phyloP scores from a whole-genome alignment of 2,888 invertebrate species.

The Clepsis dumicolana region DNA sequence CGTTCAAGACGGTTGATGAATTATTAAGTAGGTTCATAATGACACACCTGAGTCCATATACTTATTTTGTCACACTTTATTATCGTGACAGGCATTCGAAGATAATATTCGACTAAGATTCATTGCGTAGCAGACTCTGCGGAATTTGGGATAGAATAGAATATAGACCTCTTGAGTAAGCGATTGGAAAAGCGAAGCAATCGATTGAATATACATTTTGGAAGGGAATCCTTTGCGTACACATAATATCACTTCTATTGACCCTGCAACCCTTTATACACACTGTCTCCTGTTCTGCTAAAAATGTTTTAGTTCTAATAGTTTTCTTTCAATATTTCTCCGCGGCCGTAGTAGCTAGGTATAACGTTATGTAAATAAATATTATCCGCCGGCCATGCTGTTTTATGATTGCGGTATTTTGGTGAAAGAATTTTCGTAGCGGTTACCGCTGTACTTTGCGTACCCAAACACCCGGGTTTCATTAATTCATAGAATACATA shows the following conservation, averaged over 20 bases:
- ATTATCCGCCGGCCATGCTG: constrained; percentile 56
- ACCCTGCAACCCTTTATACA: constrained; percentile 30
- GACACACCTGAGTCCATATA: constrained; percentile 3
- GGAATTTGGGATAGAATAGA: neutral
- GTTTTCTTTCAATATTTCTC: constrained; percentile 57
- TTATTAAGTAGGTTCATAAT: constrained; percentile 8
- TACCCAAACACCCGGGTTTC: constrained; percentile 56
- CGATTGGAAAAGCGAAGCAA: neutral
- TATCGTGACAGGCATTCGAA: neutral
- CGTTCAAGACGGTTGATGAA: neutral
- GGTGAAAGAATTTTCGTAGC: constrained; percentile 70
- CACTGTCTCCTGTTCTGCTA: constrained; percentile 10
- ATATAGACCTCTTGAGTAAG: neutral
- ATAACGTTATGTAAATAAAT: constrained; percentile 67
- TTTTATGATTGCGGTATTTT: constrained; percentile 71
- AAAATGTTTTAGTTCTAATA: constrained; percentile 23
- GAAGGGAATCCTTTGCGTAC: constrained; percentile 38
- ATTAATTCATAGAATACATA: constrained; percentile 55
- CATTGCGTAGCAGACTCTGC: neutral
- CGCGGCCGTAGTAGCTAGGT: constrained; percentile 43
- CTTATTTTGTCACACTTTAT: constrained; percentile 4
- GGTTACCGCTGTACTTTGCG: constrained; percentile 56
- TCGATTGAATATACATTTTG: constrained; percentile 38
- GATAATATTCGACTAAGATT: neutral
- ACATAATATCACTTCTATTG: constrained; percentile 40